Base-by-base conservation (phyloP, 1,140 invertebrate genomes). In the Mycetomoellerius zeteki region DNA sequence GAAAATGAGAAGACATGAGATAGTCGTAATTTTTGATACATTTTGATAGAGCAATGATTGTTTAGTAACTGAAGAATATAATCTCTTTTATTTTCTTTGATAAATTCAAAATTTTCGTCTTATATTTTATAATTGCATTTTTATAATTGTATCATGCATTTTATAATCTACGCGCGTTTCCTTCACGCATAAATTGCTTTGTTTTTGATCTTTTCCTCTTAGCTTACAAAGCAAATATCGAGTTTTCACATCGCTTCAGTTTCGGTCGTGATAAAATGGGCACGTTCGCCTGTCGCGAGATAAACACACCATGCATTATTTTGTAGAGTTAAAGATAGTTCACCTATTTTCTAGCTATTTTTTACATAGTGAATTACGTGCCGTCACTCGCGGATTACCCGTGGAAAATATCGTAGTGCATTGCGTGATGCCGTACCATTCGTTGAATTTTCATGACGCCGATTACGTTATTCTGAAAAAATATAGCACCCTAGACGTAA, bases 351-450 rank as follows among this genome's bases (percentile, higher is more conserved):
- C 37, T 56, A 24, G 30, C 50, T 65, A 16, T 37, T 52, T 84
- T 75, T 85, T 76, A 16, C n/a, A 33, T 16, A 19, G 12, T n/a
- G 10, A 54, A 30, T 71, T 69, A 72, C 33, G 24, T 16, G 27
- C 37, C 30, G 7, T n/a, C 10, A 27, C 58, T 81, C n/a, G 24
- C 24, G 30, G 54, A 75, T 52, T 3, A 65, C n/a, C 1, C 19
- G 50, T 50, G 33, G 47, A 65, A 86, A 75, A 73, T 76, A 52
- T 56, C 37, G 62, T 67, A 56, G n/a, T 12, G 43, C 47, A 87
- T 89, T 47, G 77, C 78, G 87, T 89, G 86, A 27, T 47, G 7
- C 12, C 7, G 10, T 14, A n/a, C 12, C 47, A 21, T 89, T 87
- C 12, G 67, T 33, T 56, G 27, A 76, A 64, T 37, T 88, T 64